Evolutionary conservation across 2,797 vertebrate genomes (phyloP).

Genomic region (Vultur gryphus): DNA sequence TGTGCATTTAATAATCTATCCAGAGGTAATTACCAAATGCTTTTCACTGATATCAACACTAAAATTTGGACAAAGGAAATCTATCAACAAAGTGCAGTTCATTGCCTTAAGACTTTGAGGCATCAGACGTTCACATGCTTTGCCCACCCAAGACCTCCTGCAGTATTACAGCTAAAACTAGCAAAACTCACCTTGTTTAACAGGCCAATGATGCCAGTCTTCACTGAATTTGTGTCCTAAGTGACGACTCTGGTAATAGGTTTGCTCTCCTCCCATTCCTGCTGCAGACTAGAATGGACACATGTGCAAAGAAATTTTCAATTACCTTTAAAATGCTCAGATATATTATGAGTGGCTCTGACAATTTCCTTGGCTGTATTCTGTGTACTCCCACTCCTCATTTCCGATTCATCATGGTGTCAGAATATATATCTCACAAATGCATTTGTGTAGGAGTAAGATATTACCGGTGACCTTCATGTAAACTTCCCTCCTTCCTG

Average conservation of each 20-base stretch:
- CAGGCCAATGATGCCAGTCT: constrained; percentile 78
- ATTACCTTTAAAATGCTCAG: constrained; percentile 9
- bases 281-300: constrained; percentile 73
- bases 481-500: not conserved
- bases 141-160: not conserved
- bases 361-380: not conserved
- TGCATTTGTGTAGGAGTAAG: not conserved
- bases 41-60: not conserved
- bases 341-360: not conserved
- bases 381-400: not conserved
- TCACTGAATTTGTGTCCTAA: constrained; percentile 80
- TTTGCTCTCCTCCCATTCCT: constrained; percentile 83
- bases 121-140: not conserved
- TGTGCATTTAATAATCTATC: not conserved
- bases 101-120: not conserved
- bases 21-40: not conserved
- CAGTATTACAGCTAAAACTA: not conserved
- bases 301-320: constrained; percentile 18
- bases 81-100: not conserved
- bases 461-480: not conserved
- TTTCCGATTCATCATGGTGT: not conserved
- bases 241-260: constrained; percentile 92
- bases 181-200: constrained; percentile 82
- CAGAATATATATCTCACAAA: not conserved
- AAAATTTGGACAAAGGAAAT: not conserved